These are phyloP conservation scores for Telenomus remus DNA, from an alignment of 1,140 invertebrate genomes.

Conservation along the genomic window DNA sequence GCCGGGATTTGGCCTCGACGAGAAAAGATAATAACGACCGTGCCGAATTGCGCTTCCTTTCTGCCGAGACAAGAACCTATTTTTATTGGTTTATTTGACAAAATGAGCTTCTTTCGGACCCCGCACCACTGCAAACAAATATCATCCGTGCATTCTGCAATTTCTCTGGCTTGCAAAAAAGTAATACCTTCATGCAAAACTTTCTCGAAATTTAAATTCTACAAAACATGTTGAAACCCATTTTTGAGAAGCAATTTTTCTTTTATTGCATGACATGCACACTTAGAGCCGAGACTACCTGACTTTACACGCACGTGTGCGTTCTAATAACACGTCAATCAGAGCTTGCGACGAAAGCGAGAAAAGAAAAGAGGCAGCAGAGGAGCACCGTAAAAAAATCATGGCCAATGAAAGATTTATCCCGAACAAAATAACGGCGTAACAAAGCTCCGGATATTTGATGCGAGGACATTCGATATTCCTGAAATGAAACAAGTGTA, in stretches of 20 bases:
- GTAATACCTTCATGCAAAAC: too few relatives aligned
- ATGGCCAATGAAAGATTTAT: constrained; percentile 46
- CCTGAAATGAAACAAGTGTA: constrained; percentile 53
- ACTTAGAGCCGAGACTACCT: too few relatives aligned
- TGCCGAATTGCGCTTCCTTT: constrained; percentile 47
- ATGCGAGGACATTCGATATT: constrained; percentile 45
- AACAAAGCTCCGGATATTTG: constrained; percentile 46
- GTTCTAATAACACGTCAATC: constrained; percentile 16
- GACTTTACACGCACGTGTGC: not conserved
- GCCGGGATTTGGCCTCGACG: constrained; percentile 39
- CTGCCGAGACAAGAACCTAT: constrained; percentile 24
- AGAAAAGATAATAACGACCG: constrained; percentile 50
- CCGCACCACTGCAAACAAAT: constrained; percentile 30
- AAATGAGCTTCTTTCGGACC: constrained; percentile 29
- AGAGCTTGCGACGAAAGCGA: constrained; percentile 4
- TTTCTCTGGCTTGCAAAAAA: constrained; percentile 11
- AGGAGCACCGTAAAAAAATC: constrained; percentile 25
- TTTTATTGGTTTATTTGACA: constrained; percentile 50
- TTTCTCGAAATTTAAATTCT: too few relatives aligned
- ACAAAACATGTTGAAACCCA: too few relatives aligned
- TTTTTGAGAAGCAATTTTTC: too few relatives aligned
- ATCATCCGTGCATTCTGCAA: constrained; percentile 10
- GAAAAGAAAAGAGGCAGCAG: too few relatives aligned
- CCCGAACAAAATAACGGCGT: constrained; percentile 23
- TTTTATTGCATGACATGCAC: too few relatives aligned